A percentile compares a stretch with the other conserved stretches of the same genome.
Evolutionary conservation across 2,888 invertebrate genomes (phyloP).

Genomic region (Pollenia angustigena): DNA sequence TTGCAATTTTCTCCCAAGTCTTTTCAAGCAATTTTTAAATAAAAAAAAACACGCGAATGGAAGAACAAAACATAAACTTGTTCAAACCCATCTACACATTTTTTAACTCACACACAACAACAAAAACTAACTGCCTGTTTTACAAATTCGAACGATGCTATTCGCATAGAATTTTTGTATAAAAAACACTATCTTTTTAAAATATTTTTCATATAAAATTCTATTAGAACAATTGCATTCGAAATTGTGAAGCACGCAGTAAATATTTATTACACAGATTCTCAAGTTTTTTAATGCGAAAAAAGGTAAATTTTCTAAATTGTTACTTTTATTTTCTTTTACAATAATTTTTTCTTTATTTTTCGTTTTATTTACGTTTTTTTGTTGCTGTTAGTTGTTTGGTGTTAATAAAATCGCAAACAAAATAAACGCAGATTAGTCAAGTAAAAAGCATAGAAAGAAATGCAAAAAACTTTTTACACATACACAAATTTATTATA

Average conservation of each 20-base stretch:
- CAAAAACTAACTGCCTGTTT: constrained; percentile 6
- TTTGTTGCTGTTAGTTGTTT: constrained; percentile 33
- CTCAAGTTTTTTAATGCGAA: neutral
- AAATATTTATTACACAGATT: neutral
- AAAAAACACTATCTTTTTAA: too few species aligned
- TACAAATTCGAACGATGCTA: neutral
- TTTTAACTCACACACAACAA: constrained; percentile 12
- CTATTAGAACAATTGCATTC: too few species aligned
- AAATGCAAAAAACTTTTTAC: constrained; percentile 58
- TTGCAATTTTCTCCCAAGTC: neutral
- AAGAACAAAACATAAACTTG: constrained; percentile 66
- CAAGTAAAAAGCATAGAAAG: constrained; percentile 44
- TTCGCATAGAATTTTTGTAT: too few species aligned
- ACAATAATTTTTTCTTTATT: neutral
- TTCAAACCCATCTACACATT: constrained; percentile 36
- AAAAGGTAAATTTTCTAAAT: neutral
- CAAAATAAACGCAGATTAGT: constrained; percentile 38
- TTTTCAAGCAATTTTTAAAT: constrained; percentile 14
- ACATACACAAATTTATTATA: constrained; percentile 68
- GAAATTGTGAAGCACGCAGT: too few species aligned
- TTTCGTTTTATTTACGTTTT: constrained; percentile 22
- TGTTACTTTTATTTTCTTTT: neutral
- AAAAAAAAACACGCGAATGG: constrained; percentile 60
- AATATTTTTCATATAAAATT: too few species aligned
- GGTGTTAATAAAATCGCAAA: constrained; percentile 34